Conservation (phyloP, 1,140 invertebrate species). For the fruit fly (Drosophila melanogaster) region Release_6_plus_ISO1_MT NT_037436.4:5892001-5892500, state of each 20-base stretch:
- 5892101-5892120: slow-evolving; percentile 68
- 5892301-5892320: slow-evolving; percentile 82
- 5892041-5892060: slow-evolving; percentile 74
- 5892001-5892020: slow-evolving; percentile 33
- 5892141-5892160: slow-evolving; percentile 83
- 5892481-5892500: too few species aligned
- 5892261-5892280: slow-evolving; percentile 23
- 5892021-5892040: slow-evolving; percentile 17
- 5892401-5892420: slow-evolving; percentile 35
- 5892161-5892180: slow-evolving; percentile 21
- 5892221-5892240: slow-evolving; percentile 82
- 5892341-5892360: slow-evolving; percentile 48
- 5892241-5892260: slow-evolving; percentile 49
- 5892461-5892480: slow-evolving; percentile 53
- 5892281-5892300: slow-evolving; percentile 63
- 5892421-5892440: slow-evolving; percentile 78
- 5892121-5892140: slow-evolving; percentile 80
- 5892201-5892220: slow-evolving; percentile 81
- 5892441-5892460: slow-evolving; percentile 73
- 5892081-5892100: slow-evolving; percentile 63
- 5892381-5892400: background rate
- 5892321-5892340: slow-evolving; percentile 76
- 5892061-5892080: slow-evolving; percentile 82
- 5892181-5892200: background rate
- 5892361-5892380: slow-evolving; percentile 33